These are phyloP conservation scores for Pantherophis alleghaniensis DNA, from an alignment of 2,797 vertebrate genomes.

Conservation along the genomic window DNA sequence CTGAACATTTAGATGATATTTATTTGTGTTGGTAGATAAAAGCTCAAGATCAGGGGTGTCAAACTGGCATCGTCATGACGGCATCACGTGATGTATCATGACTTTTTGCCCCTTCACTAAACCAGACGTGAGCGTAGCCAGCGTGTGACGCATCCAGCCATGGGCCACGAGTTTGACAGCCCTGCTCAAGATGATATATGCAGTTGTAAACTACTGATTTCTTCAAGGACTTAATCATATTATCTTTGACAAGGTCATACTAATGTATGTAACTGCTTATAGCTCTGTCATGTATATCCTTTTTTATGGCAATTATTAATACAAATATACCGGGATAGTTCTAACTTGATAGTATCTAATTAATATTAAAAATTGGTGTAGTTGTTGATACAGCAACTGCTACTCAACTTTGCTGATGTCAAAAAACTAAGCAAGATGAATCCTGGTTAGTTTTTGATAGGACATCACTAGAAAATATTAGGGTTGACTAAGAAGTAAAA, in stretches of 20 bases:
- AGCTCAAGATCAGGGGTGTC: too few relatives aligned
- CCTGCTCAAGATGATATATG: not conserved
- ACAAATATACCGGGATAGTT: not conserved
- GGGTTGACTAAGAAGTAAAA: not conserved
- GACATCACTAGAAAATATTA: not conserved
- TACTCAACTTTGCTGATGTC: not conserved
- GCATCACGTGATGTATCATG: too few relatives aligned
- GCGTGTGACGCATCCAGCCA: too few relatives aligned
- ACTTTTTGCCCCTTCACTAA: too few relatives aligned
- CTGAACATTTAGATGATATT: not conserved
- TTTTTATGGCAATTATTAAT: not conserved
- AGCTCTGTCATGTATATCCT: not conserved
- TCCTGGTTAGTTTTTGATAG: not conserved
- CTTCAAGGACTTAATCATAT: not conserved
- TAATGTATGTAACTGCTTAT: not conserved
- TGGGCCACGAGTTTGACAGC: too few relatives aligned
- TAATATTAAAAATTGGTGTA: not conserved
- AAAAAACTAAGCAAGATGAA: not conserved
- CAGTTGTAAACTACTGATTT: not conserved
- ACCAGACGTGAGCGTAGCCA: too few relatives aligned
- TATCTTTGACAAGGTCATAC: not conserved
- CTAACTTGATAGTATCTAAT: not conserved
- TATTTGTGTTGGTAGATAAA: not conserved
- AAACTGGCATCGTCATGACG: too few relatives aligned
- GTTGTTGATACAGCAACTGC: not conserved